Evolutionary conservation across 1,140 invertebrate genomes (phyloP).

Genomic region (Bilobella aurantiaca): DNA sequence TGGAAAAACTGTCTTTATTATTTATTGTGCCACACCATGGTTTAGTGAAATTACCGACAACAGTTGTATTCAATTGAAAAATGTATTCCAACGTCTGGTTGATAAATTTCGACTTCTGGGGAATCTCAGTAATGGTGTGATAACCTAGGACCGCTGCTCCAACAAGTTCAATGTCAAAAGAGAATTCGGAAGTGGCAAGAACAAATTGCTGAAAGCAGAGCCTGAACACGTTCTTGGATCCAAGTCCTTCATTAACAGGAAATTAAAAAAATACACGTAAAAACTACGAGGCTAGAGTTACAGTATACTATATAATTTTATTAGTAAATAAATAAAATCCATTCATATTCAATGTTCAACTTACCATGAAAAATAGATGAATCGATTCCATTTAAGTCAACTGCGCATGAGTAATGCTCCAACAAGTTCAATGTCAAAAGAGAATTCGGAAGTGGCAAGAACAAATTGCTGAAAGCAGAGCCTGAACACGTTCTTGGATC

Average conservation of each 20-base stretch:
- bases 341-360: not conserved
- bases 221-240: not conserved
- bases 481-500: not conserved
- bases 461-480: not conserved
- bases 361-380: not conserved
- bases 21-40: not conserved
- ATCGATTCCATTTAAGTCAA: not conserved
- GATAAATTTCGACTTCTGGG: not conserved
- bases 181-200: not conserved
- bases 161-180: not conserved
- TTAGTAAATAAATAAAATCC: not conserved
- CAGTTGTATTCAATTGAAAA: not conserved
- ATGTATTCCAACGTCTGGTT: not conserved
- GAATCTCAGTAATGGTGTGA: not conserved
- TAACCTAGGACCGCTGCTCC: not conserved
- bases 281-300: not conserved
- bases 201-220: not conserved
- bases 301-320: not conserved
- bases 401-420: not conserved
- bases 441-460: not conserved
- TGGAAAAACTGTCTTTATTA: not conserved
- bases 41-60: not conserved
- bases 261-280: not conserved
- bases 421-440: not conserved
- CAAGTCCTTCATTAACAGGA: not conserved